These are phyloP conservation scores for Elymnias hypermnestra DNA, from an alignment of 1,140 invertebrate species.

Conservation along the genomic window DNA sequence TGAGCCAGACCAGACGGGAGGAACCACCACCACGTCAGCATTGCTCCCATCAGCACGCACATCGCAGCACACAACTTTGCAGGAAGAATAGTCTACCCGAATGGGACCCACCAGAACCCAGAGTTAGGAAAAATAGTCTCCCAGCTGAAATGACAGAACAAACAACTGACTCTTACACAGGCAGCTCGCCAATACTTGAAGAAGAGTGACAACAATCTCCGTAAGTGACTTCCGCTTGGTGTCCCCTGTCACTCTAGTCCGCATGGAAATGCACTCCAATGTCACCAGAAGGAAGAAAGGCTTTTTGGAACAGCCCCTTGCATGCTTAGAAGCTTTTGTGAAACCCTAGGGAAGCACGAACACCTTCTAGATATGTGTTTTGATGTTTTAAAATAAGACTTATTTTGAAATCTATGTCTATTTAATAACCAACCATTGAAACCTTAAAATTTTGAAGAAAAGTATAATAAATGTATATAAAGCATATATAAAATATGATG, in stretches of 20 bases:
- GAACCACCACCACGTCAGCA: slow-evolving; percentile 57
- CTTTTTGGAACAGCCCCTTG: slow-evolving; percentile 61
- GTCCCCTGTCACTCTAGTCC: slow-evolving; percentile 63
- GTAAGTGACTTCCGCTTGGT: slow-evolving; percentile 59
- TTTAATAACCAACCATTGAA: no score
- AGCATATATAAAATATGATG: no score
- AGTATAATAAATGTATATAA: no score
- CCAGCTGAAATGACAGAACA: slow-evolving; percentile 60
- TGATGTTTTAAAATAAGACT: slow-evolving; percentile 29
- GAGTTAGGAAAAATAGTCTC: slow-evolving; percentile 65
- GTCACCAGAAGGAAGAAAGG: slow-evolving; percentile 45
- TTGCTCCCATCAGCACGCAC: slow-evolving; percentile 62
- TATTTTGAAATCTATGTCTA: no score
- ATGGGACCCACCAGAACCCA: slow-evolving; percentile 61
- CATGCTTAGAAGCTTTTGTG: slow-evolving; percentile 71
- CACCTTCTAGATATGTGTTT: slow-evolving; percentile 58
- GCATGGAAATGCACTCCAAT: slow-evolving; percentile 61
- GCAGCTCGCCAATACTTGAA: slow-evolving; percentile 40
- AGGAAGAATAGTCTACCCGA: slow-evolving; percentile 66
- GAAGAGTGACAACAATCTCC: slow-evolving; percentile 64
- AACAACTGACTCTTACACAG: slow-evolving; percentile 32
- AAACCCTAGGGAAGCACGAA: slow-evolving; percentile 60
- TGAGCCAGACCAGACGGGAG: slow-evolving; percentile 53
- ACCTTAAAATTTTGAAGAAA: no score
- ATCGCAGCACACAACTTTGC: slow-evolving; percentile 49